A percentile compares a stretch with the other conserved stretches of the same genome.
Conservation (phyloP, 2,888 invertebrate genomes). For the Tipula lateralis region DNA sequence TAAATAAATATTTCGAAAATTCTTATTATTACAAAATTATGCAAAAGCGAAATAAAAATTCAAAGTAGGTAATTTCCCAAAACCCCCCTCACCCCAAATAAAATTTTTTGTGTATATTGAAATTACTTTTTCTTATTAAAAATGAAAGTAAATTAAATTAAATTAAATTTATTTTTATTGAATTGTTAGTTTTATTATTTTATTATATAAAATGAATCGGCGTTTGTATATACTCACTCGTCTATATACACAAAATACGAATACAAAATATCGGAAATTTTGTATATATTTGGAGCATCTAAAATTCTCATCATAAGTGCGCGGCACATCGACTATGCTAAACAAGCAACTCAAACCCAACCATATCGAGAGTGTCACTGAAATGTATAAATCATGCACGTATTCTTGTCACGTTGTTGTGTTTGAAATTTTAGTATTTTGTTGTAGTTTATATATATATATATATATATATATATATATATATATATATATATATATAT, state of each 20-base stretch:
- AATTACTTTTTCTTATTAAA: constrained; percentile 14
- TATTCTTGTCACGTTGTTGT: constrained; percentile 5
- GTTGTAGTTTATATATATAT: background rate
- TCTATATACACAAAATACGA: background rate
- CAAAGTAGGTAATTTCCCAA: background rate
- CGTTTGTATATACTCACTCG: too few relatives aligned
- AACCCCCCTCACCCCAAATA: background rate
- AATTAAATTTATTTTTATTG: background rate
- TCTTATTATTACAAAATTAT: background rate
- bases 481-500: background rate
- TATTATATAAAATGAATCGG: background rate
- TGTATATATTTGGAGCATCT: background rate
- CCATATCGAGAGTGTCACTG: background rate
- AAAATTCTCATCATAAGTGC: background rate
- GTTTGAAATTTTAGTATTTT: background rate
- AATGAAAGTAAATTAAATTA: background rate
- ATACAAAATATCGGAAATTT: background rate
- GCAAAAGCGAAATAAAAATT: constrained; percentile 1
- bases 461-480: too few relatives aligned
- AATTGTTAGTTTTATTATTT: background rate
- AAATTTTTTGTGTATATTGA: background rate
- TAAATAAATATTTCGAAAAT: background rate
- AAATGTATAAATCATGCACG: background rate
- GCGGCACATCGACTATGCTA: background rate
- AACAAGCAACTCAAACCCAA: background rate